Base-by-base conservation (phyloP, 2,888 invertebrate species). In the Carterocephalus palaemon region DNA sequence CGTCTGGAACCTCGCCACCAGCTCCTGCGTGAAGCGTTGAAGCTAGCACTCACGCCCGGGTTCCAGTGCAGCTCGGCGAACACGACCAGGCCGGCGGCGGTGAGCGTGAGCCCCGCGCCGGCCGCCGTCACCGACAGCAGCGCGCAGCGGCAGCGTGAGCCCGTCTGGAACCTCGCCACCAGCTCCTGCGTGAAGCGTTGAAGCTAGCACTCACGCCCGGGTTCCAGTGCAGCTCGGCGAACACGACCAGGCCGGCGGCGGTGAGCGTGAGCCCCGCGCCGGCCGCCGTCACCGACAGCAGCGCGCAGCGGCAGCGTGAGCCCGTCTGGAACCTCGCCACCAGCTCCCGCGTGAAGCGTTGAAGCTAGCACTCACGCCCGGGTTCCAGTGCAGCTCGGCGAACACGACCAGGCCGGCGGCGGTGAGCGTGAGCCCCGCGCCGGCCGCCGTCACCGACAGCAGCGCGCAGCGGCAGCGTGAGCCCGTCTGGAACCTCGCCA, bases 11-110 rank as follows among this genome's bases (percentile, higher is more conserved):
- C 86, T 89, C 45, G 95, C 92, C 32, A 95, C 92, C 34, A 90
- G 82, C 28, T 88, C 81, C 81, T 93, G 59, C 0, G 28, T 0
- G 5, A 9, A 4, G 4, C 6, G n/a, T 7, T 33, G 13, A 1
- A 5, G n/a, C n/a, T n/a, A 4, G 24, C 3, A 41, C 62, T 49
- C 81, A 97, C 96, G 70, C 97, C 98, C 2, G 99, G 99, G 85
- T 98, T 99, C 98, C 98, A 99, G 72, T 94, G 95, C 22, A 98
- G 83, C 74, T 98, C 98, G 0, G 97, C 96, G 84, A 99, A 99
- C 0, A 99, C 78, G 12, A 99, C 97, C 8, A 96, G 86, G 45
- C 90, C 89, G 0, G 98, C 97, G 0, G 98, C 94, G 0, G 98
- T 98, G 39, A 99, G 85, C 2, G 98, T 98, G 41, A 99, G 90